Evolutionary conservation across 2,113 vertebrate species (phyloP).

Genomic region (Oreochromis spilurus): DNA sequence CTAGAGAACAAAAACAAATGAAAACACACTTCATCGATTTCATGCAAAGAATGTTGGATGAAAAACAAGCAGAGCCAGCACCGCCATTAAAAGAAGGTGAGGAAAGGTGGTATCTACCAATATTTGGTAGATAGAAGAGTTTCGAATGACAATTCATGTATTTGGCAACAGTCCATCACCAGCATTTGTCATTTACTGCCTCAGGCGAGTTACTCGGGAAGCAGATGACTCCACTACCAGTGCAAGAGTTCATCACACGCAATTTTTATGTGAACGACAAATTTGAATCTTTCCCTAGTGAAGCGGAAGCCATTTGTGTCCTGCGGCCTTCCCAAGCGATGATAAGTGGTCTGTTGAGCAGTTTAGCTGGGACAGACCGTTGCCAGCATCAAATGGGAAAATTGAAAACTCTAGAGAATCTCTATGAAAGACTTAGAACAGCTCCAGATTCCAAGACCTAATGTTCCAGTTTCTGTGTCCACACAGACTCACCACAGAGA

Average conservation of each 20-base stretch:
- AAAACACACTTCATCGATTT: neutral
- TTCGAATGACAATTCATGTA: neutral
- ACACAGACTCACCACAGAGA: neutral
- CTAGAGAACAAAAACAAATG: neutral
- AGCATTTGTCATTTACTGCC: neutral
- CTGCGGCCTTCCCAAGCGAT: neutral
- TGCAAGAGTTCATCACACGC: neutral
- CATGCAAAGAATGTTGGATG: neutral
- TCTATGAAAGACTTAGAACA: neutral
- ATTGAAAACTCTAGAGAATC: neutral
- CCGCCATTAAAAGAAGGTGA: neutral
- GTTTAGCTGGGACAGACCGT: neutral
- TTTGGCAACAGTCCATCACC: neutral
- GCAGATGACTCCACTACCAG: neutral
- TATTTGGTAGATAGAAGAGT: neutral
- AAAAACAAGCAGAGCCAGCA: neutral
- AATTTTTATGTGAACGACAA: neutral
- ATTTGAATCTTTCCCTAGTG: neutral
- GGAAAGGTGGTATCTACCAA: neutral
- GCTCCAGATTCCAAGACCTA: neutral
- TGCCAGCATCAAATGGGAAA: neutral
- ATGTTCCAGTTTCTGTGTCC: neutral
- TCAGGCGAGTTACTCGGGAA: neutral
- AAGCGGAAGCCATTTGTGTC: neutral
- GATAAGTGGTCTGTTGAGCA: neutral